phyloP scores from a whole-genome alignment of 1,140 invertebrate species.

The Philaenus spumarius region DNA sequence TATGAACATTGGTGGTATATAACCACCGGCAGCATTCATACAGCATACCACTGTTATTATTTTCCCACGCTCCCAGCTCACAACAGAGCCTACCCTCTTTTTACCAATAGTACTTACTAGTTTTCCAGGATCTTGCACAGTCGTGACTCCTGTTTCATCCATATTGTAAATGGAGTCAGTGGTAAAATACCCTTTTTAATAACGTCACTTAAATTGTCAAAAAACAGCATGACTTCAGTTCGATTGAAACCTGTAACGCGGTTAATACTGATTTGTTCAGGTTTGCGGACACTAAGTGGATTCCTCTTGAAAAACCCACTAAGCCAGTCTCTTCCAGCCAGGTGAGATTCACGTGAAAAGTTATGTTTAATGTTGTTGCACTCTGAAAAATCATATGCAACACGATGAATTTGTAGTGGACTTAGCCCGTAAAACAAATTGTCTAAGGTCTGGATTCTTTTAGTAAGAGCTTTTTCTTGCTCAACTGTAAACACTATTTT shows the following conservation, averaged over 20 bases:
- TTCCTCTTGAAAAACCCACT: constrained; percentile 27
- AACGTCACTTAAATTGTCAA: no score
- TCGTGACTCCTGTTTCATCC: constrained; percentile 38
- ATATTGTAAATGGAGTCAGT: constrained; percentile 34
- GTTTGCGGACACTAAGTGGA: no score
- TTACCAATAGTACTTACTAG: constrained; percentile 15
- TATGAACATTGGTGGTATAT: constrained; percentile 40
- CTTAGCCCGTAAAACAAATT: no score
- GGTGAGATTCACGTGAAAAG: no score
- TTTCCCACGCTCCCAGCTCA: constrained; percentile 32
- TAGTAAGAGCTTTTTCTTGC: constrained; percentile 20
- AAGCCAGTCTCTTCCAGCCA: constrained; percentile 30
- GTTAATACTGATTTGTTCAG: no score
- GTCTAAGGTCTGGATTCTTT: constrained; percentile 11
- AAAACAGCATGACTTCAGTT: constrained; percentile 31
- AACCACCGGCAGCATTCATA: constrained; percentile 33
- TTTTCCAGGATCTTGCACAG: constrained; percentile 33
- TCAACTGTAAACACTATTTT: constrained; percentile 17
- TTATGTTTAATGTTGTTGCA: constrained; percentile 21
- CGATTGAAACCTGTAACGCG: constrained; percentile 19
- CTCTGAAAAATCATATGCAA: constrained; percentile 25
- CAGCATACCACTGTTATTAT: constrained; percentile 30
- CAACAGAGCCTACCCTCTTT: constrained; percentile 23
- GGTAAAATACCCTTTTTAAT: constrained; percentile 24
- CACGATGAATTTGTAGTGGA: no score